Conservation (phyloP, 2,113 vertebrate species). For the Lasiurus cinereus region DNA sequence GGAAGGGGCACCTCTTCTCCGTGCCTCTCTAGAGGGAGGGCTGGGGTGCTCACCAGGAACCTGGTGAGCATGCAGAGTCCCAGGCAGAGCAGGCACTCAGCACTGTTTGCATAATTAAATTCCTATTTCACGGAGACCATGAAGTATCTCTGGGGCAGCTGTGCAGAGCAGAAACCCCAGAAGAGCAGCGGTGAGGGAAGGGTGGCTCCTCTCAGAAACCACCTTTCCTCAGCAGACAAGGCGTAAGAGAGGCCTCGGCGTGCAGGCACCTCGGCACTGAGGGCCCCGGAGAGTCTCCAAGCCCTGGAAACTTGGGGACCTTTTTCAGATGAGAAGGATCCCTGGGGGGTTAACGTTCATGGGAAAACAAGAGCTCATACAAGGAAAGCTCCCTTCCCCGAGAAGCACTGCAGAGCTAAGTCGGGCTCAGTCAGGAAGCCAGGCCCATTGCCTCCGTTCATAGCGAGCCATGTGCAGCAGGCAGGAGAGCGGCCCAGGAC, state of each 20-base stretch:
- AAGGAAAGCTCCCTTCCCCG: slow-evolving; percentile 19
- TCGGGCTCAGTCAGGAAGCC: too few species aligned
- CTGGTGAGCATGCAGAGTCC: background rate
- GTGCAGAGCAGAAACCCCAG: background rate
- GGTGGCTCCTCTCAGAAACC: background rate
- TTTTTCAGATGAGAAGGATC: slow-evolving; percentile 26
- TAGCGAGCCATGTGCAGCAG: background rate
- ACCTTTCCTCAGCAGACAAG: background rate
- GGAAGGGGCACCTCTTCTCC: background rate
- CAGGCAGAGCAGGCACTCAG: background rate
- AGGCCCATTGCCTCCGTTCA: background rate
- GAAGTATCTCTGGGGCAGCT: background rate
- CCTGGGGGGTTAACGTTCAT: slow-evolving; percentile 37
- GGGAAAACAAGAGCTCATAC: slow-evolving; percentile 57
- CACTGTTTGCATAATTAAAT: slow-evolving; percentile 25
- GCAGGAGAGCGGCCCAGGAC: background rate
- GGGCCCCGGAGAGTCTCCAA: background rate
- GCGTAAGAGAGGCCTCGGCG: background rate
- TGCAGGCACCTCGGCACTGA: too few species aligned
- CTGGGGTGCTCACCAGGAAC: background rate
- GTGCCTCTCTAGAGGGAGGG: background rate
- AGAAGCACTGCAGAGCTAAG: background rate
- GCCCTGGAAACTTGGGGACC: background rate
- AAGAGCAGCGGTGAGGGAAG: background rate
- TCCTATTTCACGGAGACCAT: background rate